Percentiles rank a stretch among this genome's conserved stretches.
phyloP scores from a whole-genome alignment of 2,797 vertebrate genomes.

The Lindbergichthys nudifrons region DNA sequence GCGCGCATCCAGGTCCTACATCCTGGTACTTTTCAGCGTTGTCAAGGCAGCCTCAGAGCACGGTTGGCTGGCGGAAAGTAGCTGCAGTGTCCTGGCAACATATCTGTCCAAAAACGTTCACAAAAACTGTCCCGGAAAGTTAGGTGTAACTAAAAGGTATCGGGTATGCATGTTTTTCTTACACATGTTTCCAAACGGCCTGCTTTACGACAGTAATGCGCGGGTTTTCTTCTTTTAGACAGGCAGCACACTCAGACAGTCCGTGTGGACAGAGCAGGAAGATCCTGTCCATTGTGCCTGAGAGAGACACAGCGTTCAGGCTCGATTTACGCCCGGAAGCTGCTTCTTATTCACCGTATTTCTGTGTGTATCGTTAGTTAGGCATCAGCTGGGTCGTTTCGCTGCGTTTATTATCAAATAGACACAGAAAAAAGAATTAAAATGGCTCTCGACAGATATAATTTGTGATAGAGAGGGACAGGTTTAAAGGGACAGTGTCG shows the following conservation, averaged over 20 bases:
- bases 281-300: slow-evolving; percentile 82
- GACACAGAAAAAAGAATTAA: slow-evolving; percentile 58
- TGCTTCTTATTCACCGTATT: not conserved
- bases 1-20: slow-evolving; percentile 76
- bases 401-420: slow-evolving; percentile 21
- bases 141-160: slow-evolving; percentile 80
- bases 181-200: slow-evolving; percentile 23
- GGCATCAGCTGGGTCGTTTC: not conserved
- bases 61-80: slow-evolving; percentile 76
- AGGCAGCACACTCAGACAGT: slow-evolving; percentile 67
- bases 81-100: slow-evolving; percentile 78
- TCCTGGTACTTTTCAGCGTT: slow-evolving; percentile 86
- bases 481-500: slow-evolving; percentile 82
- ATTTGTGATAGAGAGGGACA: slow-evolving; percentile 73
- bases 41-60: slow-evolving; percentile 81
- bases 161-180: slow-evolving; percentile 73
- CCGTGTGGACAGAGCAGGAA: slow-evolving; percentile 79
- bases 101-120: slow-evolving; percentile 70
- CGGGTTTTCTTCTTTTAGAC: slow-evolving; percentile 52
- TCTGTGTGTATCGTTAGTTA: not conserved
- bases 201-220: slow-evolving; percentile 26
- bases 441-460: slow-evolving; percentile 69
- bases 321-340: slow-evolving; percentile 25
- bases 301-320: slow-evolving; percentile 52
- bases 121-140: slow-evolving; percentile 83